A percentile compares a stretch with the other conserved stretches of the same genome.
Evolutionary conservation across 2,113 vertebrate species (phyloP).

Genomic region (Nannobrachium achirus): DNA sequence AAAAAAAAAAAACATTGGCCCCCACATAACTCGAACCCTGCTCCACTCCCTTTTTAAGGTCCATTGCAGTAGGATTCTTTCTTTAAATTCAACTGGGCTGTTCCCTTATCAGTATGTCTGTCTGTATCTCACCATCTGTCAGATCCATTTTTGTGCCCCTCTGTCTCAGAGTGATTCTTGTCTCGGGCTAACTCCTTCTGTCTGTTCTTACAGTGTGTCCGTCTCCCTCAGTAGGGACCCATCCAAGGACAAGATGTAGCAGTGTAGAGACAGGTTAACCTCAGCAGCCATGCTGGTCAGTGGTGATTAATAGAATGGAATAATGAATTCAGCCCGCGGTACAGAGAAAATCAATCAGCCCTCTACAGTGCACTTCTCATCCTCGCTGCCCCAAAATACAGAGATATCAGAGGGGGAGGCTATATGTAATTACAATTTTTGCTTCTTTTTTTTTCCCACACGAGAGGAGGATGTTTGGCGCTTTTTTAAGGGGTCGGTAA

Average conservation of each 20-base stretch:
- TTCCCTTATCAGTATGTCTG: background rate
- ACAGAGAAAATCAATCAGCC: conserved; percentile 35
- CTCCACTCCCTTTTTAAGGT: too few relatives aligned
- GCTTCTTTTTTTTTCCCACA: background rate
- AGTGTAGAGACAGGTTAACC: conserved; percentile 31
- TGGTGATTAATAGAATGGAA: conserved; percentile 49
- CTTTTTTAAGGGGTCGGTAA: too few relatives aligned
- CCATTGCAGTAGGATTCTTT: too few relatives aligned
- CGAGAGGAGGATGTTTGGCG: background rate
- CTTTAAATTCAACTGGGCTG: too few relatives aligned
- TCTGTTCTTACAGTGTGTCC: background rate
- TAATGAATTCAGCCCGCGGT: conserved; percentile 37
- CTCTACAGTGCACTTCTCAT: conserved; percentile 11
- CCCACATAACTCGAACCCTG: too few relatives aligned
- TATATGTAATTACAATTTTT: conserved; percentile 7
- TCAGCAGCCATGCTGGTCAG: conserved; percentile 28
- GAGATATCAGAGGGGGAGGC: conserved; percentile 19
- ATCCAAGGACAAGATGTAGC: conserved; percentile 22
- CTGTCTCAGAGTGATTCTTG: background rate
- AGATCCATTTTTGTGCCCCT: background rate
- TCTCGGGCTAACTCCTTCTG: background rate
- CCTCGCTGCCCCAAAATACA: conserved; percentile 6
- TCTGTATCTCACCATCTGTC: background rate
- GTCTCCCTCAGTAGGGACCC: background rate
- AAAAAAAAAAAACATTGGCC: too few relatives aligned